Evolutionary conservation across 2,113 vertebrate species (phyloP), one percentile per base, ranked within the genome.

Genomic region (Cranoglanis bouderius): DNA sequence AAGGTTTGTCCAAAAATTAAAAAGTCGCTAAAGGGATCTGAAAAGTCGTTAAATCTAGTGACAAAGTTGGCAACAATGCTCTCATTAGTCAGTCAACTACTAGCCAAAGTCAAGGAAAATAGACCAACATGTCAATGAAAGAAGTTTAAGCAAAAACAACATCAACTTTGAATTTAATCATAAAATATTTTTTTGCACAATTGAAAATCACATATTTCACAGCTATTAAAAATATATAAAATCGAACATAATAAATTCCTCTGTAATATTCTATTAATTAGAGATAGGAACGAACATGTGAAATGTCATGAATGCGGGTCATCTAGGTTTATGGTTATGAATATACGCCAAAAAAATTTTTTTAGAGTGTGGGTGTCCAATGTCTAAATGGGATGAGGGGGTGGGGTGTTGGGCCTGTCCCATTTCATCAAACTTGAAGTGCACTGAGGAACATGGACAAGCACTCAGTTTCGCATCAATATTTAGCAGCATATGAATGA

Each of bases 341-440:
- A 75, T 19, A 72, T 72, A 72, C 32, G 35, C 5, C 7, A 40
- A 74, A 38, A 19, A 38, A 40, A 8, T 9, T 46, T 80, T 80
- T 51, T 18, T 46, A n/a, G 13, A 51, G 14, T 51, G 49, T 80
- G 49, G 29, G 29, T 80, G 16, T 80, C 6, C 29, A n/a, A 3
- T 49, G 43, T 29, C 1, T 29, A 29, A 24, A 16, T n/a, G 77
- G 19, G n/a, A 82, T 82, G 8, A 55, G 18, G 18, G 49, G 29
- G 51, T 65, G 13, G 65, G 65, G 16, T 57, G 80, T n/a, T 59
- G 19, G 14, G 38, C 12, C n/a, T 53, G 49, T 82, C 49, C 24
- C 49, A 72, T 88, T 82, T 80, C 5, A 57, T 65, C 29, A 53
- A 3, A 55, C 85, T 85, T 88, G 51, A 86, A 88, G 77, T 32